phyloP scores from a whole-genome alignment of 2,888 invertebrate species.

The Ellobium chinense region DNA sequence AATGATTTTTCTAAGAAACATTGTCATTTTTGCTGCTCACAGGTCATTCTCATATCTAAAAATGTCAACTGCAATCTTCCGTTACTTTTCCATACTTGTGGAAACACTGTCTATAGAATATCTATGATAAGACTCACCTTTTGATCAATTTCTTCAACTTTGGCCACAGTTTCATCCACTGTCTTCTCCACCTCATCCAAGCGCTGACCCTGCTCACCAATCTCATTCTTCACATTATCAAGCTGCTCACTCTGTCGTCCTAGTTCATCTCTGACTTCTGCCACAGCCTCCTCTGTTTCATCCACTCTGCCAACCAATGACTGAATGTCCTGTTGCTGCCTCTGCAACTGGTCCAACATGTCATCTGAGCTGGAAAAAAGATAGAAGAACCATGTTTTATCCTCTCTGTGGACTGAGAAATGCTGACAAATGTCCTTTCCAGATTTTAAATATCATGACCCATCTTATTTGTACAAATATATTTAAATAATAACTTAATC shows the following conservation, averaged over 20 bases:
- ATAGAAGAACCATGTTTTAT: too few relatives aligned
- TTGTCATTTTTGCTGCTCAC: too few relatives aligned
- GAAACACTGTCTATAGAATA: neutral
- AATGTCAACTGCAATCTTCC: neutral
- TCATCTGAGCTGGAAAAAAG: constrained; percentile 57
- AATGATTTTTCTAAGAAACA: too few relatives aligned
- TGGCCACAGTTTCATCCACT: constrained; percentile 62
- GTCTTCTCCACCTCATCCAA: constrained; percentile 61
- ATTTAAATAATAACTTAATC: too few relatives aligned
- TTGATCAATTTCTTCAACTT: constrained; percentile 71
- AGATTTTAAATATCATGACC: too few relatives aligned
- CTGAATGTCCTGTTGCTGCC: constrained; percentile 61
- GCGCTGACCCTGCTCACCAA: constrained; percentile 57
- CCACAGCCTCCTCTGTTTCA: constrained; percentile 60
- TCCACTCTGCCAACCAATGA: constrained; percentile 62
- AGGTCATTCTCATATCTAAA: neutral
- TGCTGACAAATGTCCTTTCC: too few relatives aligned
- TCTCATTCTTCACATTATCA: constrained; percentile 52
- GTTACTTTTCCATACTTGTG: neutral
- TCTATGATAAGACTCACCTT: constrained; percentile 63
- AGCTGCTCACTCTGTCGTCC: constrained; percentile 62
- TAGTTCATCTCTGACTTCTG: constrained; percentile 59
- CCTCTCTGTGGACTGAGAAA: too few relatives aligned
- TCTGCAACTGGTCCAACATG: constrained; percentile 61
- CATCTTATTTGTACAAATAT: too few relatives aligned